phyloP scores from a whole-genome alignment of 2,113 vertebrate genomes.

The Rissa tridactyla region DNA sequence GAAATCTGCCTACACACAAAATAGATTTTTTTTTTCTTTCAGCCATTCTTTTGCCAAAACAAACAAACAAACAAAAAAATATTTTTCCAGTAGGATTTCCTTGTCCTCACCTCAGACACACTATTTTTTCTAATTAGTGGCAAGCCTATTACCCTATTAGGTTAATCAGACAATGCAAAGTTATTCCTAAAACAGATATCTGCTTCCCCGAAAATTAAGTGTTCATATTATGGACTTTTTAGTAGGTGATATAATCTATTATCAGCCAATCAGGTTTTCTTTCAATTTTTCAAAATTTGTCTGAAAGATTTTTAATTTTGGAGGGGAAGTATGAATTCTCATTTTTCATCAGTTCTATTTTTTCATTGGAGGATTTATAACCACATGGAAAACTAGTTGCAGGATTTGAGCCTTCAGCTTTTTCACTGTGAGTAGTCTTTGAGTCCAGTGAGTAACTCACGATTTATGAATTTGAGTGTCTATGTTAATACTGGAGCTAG shows the following conservation, averaged over 20 bases:
- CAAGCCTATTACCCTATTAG: background rate
- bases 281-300: background rate
- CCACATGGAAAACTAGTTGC: background rate
- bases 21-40: background rate
- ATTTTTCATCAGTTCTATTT: background rate
- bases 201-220: background rate
- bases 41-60: background rate
- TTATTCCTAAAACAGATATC: background rate
- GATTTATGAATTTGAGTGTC: background rate
- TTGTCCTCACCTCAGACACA: background rate
- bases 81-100: background rate
- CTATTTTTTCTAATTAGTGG: background rate
- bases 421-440: background rate
- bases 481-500: background rate
- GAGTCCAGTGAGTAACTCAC: background rate
- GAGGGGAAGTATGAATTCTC: background rate
- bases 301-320: background rate
- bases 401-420: background rate
- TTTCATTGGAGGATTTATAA: background rate
- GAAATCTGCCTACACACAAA: background rate
- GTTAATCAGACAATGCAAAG: background rate
- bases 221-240: background rate
- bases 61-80: background rate
- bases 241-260: background rate
- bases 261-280: background rate